Conservation (phyloP, 64 coral and sea anemone species). For the Cladopsammia gracilis region DNA sequence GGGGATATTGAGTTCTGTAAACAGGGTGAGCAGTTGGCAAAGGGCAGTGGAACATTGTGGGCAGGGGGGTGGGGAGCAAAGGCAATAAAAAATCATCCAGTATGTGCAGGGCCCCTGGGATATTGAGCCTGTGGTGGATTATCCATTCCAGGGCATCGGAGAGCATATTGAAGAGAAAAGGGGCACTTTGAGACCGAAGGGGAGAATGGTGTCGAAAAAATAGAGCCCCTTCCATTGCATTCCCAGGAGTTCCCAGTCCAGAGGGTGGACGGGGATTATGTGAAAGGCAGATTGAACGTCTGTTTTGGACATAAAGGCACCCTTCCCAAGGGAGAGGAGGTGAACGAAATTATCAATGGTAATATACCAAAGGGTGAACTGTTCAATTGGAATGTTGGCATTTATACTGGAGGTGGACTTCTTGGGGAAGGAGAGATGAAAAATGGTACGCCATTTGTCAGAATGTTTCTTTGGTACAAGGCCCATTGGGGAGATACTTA, state of each 20-base stretch:
- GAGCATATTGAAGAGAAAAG: conserved; percentile 11
- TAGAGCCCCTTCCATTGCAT: conserved; percentile 28
- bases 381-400: neutral
- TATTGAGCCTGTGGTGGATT: neutral
- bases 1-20: conserved; percentile 7
- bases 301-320: conserved; percentile 38
- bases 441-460: conserved; percentile 35
- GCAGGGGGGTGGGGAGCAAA: neutral
- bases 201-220: conserved; percentile 7
- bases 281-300: conserved; percentile 10
- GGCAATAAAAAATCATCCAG: conserved; percentile 31
- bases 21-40: neutral
- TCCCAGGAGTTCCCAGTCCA: conserved; percentile 45
- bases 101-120: conserved; percentile 13
- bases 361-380: conserved; percentile 9
- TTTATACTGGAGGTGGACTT: neutral
- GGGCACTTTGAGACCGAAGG: conserved; percentile 6
- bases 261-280: conserved; percentile 15
- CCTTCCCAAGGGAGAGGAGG: neutral
- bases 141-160: conserved; percentile 29
- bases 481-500: conserved; percentile 21
- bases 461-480: conserved; percentile 52
- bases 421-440: conserved; percentile 16
- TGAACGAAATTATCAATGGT: neutral
- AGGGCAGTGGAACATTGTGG: neutral